Evolutionary conservation across 2,797 vertebrate genomes (phyloP).

Genomic region (Spheniscus humboldti): DNA sequence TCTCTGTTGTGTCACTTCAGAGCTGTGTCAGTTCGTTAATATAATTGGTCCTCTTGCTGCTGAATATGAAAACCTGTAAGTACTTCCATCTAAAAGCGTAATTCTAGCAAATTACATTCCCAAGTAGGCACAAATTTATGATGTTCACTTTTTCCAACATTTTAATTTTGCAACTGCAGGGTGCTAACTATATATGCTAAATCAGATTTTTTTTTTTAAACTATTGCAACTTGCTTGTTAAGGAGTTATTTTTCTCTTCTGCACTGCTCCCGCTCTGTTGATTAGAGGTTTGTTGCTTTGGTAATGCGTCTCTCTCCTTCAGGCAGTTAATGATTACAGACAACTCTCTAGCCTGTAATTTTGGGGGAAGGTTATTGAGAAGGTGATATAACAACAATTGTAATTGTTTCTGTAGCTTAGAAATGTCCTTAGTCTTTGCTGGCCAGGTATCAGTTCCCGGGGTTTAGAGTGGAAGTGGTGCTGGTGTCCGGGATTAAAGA

Average conservation of each 20-base stretch:
- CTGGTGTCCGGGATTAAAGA: background rate
- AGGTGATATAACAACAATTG: constrained; percentile 7
- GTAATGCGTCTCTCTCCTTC: background rate
- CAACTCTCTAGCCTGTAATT: constrained; percentile 23
- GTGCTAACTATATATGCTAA: background rate
- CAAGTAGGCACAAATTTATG: background rate
- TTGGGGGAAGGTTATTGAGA: constrained; percentile 41
- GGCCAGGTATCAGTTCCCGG: background rate
- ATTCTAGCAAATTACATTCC: background rate
- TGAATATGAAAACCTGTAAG: background rate
- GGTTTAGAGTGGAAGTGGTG: background rate
- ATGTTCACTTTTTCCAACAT: background rate
- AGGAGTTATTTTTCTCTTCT: constrained; percentile 15
- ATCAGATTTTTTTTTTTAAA: background rate
- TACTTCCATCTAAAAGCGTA: background rate
- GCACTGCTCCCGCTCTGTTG: background rate
- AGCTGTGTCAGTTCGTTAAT: background rate
- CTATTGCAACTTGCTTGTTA: background rate
- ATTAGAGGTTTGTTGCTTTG: constrained; percentile 39
- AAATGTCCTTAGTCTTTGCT: background rate
- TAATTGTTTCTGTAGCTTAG: background rate
- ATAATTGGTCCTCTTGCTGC: background rate
- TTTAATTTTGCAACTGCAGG: background rate
- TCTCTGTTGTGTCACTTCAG: background rate
- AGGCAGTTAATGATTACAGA: constrained; percentile 52